Evolutionary conservation across 2,113 vertebrate genomes (phyloP).

Genomic region (Thunnus thynnus): DNA sequence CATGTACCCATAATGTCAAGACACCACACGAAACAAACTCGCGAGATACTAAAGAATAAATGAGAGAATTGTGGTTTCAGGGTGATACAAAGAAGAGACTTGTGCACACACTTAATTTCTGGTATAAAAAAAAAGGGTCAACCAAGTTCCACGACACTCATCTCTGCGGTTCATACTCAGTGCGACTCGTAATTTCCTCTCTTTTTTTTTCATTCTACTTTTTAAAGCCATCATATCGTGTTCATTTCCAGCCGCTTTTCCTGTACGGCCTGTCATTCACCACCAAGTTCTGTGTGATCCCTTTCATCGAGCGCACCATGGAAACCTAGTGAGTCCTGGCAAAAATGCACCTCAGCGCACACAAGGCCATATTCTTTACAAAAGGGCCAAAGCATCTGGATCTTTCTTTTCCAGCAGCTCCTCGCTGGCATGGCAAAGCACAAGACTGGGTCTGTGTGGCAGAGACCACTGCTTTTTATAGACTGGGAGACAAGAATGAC

Average conservation of each 20-base stretch:
- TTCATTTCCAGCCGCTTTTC: conserved; percentile 77
- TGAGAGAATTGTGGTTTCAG: conserved; percentile 37
- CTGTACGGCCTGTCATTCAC: conserved; percentile 84
- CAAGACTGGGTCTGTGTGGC: conserved; percentile 84
- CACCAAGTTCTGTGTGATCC: conserved; percentile 85
- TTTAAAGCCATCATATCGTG: conserved; percentile 77
- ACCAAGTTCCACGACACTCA: conserved; percentile 74
- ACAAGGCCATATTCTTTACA: conserved; percentile 83
- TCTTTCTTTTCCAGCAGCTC: conserved; percentile 79
- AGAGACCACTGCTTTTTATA: conserved; percentile 85
- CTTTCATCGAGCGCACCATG: conserved; percentile 87
- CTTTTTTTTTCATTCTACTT: conserved; percentile 53
- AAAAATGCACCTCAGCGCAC: conserved; percentile 87
- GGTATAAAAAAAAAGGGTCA: conserved; percentile 58
- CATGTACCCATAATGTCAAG: not conserved
- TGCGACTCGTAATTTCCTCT: conserved; percentile 42
- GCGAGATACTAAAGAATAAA: conserved; percentile 45
- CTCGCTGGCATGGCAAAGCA: conserved; percentile 75
- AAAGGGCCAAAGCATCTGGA: conserved; percentile 85
- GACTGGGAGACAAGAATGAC: conserved; percentile 78
- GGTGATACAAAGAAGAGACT: conserved; percentile 61
- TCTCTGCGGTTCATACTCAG: conserved; percentile 55
- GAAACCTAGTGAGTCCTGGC: conserved; percentile 85
- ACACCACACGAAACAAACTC: conserved; percentile 17
- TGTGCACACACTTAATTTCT: conserved; percentile 59